A percentile compares a stretch with the other conserved stretches of the same genome.
These are phyloP conservation scores for Aphelocoma coerulescens DNA, from an alignment of 2,113 vertebrate genomes.

Conservation along the genomic window DNA sequence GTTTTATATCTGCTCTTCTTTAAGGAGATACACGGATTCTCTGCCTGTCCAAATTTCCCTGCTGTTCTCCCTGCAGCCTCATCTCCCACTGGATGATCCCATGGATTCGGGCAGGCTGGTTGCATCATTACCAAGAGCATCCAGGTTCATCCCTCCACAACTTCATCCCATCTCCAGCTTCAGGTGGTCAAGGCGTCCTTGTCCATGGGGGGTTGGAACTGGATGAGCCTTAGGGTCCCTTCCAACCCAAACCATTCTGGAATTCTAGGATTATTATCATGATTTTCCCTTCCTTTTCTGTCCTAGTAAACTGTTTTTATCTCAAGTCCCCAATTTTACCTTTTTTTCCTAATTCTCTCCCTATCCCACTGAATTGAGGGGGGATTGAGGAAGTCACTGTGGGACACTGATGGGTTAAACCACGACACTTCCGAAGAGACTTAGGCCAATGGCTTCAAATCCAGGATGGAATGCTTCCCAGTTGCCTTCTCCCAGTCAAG, in stretches of 20 bases:
- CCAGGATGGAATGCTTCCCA: not conserved
- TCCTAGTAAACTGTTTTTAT: not conserved
- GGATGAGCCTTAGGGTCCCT: not conserved
- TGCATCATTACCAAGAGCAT: not conserved
- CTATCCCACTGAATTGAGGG: not conserved
- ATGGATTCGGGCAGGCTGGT: not conserved
- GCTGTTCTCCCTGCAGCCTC: not conserved
- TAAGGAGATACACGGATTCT: not conserved
- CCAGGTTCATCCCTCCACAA: not conserved
- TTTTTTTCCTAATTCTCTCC: not conserved
- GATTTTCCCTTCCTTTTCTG: not conserved
- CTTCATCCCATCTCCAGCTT: not conserved
- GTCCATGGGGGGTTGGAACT: not conserved
- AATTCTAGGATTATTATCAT: not conserved
- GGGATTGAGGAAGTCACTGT: not conserved
- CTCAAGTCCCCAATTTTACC: not conserved
- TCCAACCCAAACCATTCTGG: not conserved
- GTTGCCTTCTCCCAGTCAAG: not conserved
- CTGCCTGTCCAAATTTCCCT: not conserved
- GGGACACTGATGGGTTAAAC: fast-evolving
- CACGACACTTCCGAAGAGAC: not conserved
- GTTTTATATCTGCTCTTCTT: not conserved
- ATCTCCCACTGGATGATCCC: not conserved
- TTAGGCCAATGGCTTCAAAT: not conserved
- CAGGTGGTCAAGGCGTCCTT: not conserved